These are phyloP conservation scores for Chauna torquata DNA, from an alignment of 2,113 vertebrate genomes.

Conservation along the genomic window DNA sequence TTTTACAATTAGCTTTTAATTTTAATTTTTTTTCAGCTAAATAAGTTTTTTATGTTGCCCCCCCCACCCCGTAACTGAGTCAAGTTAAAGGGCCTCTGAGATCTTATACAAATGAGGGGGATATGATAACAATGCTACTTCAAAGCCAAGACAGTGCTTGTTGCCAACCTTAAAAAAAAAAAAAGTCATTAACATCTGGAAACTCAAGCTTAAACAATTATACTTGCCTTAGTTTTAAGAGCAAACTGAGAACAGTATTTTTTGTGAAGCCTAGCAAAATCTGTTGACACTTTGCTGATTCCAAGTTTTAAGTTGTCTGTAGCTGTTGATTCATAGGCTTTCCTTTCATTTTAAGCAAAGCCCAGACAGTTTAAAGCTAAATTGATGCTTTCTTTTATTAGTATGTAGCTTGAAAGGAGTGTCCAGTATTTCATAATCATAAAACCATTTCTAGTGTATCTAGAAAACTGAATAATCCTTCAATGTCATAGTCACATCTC, in stretches of 20 bases:
- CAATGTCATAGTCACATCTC: not conserved
- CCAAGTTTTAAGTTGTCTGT: not conserved
- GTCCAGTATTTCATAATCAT: not conserved
- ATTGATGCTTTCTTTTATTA: rapidly evolving
- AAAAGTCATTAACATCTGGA: not conserved
- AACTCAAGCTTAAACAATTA: not conserved
- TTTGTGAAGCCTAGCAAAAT: not conserved
- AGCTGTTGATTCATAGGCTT: rapidly evolving
- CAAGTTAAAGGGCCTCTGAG: not conserved
- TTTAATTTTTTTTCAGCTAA: not conserved
- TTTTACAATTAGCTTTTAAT: not conserved
- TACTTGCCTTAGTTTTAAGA: not conserved
- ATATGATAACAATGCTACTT: not conserved
- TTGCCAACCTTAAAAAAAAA: not conserved
- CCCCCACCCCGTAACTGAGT: not conserved
- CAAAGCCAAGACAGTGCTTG: not conserved
- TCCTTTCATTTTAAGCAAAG: not conserved
- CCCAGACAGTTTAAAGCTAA: not conserved
- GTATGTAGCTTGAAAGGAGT: not conserved
- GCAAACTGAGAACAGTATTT: not conserved
- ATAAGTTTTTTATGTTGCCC: not conserved
- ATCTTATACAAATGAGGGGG: not conserved
- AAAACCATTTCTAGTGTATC: not conserved
- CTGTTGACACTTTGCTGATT: not conserved
- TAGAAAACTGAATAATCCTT: not conserved